Percentiles rank a stretch among this genome's conserved stretches.
Evolutionary conservation across 1,140 invertebrate species (phyloP).

Genomic region (Sarcophaga peregrina): DNA sequence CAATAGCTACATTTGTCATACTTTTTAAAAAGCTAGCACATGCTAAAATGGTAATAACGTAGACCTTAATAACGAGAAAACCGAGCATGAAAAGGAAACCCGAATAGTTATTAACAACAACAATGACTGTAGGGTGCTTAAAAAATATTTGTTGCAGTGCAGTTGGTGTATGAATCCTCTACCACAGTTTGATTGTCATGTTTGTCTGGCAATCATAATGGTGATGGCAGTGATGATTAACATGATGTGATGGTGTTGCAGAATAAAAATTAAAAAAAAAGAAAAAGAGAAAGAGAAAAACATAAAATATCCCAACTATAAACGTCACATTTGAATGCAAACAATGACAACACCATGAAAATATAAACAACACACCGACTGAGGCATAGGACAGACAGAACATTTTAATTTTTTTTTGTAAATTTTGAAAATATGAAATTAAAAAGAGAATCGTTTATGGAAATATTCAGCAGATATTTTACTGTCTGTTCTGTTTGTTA

Average conservation of each 20-base stretch:
- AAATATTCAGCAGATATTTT: background rate
- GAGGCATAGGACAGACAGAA: background rate
- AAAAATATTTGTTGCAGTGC: background rate
- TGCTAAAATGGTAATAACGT: too few relatives aligned
- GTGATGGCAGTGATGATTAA: background rate
- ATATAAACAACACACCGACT: slow-evolving; percentile 22
- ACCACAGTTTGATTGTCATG: background rate
- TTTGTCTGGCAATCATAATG: slow-evolving; percentile 2
- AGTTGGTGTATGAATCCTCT: background rate
- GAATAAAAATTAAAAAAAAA: background rate
- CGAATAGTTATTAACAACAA: background rate
- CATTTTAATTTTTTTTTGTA: slow-evolving; percentile 15
- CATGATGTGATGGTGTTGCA: background rate
- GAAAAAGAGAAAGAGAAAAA: too few relatives aligned
- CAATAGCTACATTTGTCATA: too few relatives aligned
- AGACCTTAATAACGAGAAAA: background rate
- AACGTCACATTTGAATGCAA: slow-evolving; percentile 21
- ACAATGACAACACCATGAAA: slow-evolving; percentile 23
- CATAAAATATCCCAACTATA: background rate
- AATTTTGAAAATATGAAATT: background rate
- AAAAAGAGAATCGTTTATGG: background rate
- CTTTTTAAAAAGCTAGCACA: too few relatives aligned
- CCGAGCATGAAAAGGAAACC: background rate
- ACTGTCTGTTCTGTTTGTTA: too few relatives aligned
- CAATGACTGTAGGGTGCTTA: background rate